Percentiles rank a stretch among this genome's conserved stretches.
These are phyloP conservation scores for Manis pentadactyla DNA, from an alignment of 2,797 vertebrate species.

Conservation along the genomic window DNA sequence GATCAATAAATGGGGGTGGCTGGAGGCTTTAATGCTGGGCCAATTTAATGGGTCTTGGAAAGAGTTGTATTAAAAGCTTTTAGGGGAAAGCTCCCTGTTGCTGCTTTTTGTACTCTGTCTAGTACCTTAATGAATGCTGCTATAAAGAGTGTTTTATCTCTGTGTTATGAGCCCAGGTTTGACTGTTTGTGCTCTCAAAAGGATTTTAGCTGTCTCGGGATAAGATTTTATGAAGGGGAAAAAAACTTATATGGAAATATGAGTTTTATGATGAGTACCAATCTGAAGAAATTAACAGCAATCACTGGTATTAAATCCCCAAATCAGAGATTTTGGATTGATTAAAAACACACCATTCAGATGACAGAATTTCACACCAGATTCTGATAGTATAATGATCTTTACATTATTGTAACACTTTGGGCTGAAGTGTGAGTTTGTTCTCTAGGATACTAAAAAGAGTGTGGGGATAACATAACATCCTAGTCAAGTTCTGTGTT, in stretches of 20 bases:
- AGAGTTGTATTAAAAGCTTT: conserved; percentile 78
- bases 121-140: conserved; percentile 76
- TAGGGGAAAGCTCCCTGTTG: conserved; percentile 68
- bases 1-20: conserved; percentile 61
- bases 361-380: conserved; percentile 51
- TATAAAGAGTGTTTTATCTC: conserved; percentile 70
- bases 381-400: conserved; percentile 58
- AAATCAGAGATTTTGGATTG: conserved; percentile 74
- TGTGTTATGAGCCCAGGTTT: conserved; percentile 64
- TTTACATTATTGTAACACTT: conserved; percentile 27
- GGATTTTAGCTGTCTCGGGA: conserved; percentile 57
- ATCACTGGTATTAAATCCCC: conserved; percentile 72
- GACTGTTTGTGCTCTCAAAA: conserved; percentile 66
- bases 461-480: conserved; percentile 33
- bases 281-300: conserved; percentile 76
- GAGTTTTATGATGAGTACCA: conserved; percentile 75
- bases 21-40: conserved; percentile 57
- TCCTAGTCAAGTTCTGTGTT: neutral
- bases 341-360: conserved; percentile 70
- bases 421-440: conserved; percentile 9
- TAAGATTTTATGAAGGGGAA: conserved; percentile 64
- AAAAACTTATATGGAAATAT: conserved; percentile 69
- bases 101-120: conserved; percentile 76
- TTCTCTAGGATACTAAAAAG: conserved; percentile 37
- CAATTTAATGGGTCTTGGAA: conserved; percentile 71